A percentile compares a stretch with the other conserved stretches of the same genome.
These are phyloP conservation scores for Neoniphon sammara DNA, from an alignment of 2,797 vertebrate genomes.

Conservation along the genomic window DNA sequence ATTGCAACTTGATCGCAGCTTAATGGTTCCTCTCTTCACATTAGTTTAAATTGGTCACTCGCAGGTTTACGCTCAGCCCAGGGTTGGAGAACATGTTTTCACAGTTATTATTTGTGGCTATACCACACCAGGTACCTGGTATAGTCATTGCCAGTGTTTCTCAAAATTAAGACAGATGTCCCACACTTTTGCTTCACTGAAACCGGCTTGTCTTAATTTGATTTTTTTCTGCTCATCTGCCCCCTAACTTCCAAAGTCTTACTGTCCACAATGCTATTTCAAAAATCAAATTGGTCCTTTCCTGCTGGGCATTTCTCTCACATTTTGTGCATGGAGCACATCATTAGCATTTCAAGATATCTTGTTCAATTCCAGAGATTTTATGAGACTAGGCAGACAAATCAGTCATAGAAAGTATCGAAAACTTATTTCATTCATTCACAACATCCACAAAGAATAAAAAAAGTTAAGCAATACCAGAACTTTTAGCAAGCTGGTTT, in stretches of 20 bases:
- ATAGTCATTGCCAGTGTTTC: too few relatives aligned
- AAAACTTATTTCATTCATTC: constrained; percentile 17
- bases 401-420: too few relatives aligned
- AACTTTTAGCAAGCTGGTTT: constrained; percentile 19
- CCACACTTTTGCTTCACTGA: too few relatives aligned
- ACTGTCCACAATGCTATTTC: constrained; percentile 8
- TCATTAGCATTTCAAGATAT: constrained; percentile 41
- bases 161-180: too few relatives aligned
- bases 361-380: constrained; percentile 26
- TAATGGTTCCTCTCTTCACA: too few relatives aligned
- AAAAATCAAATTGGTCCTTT: constrained; percentile 22
- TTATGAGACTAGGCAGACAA: constrained; percentile 12
- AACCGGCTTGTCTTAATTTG: too few relatives aligned
- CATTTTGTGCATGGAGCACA: neutral
- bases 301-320: constrained; percentile 22
- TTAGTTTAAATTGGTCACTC: too few relatives aligned
- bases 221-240: neutral
- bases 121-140: too few relatives aligned
- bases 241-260: constrained; percentile 20
- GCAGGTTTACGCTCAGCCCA: too few relatives aligned
- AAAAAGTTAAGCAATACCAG: constrained; percentile 15
- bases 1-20: too few relatives aligned
- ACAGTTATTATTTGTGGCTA: too few relatives aligned
- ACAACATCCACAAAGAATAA: constrained; percentile 13
- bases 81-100: too few relatives aligned